Conservation (phyloP, 2,797 vertebrate species). For the Chaunax sp. region DNA sequence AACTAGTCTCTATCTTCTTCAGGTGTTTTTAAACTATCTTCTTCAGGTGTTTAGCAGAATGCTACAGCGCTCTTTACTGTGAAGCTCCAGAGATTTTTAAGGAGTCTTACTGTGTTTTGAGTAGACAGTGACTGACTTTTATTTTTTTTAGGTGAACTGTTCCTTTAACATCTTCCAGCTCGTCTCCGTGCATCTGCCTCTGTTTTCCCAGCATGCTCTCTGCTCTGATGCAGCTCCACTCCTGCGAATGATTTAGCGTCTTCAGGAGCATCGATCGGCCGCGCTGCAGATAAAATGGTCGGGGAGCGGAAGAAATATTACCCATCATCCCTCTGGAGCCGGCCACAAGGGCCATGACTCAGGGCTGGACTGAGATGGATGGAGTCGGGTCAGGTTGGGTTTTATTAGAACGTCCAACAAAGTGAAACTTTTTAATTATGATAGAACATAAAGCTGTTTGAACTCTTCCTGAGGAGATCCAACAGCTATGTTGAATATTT, state of each 20-base stretch:
- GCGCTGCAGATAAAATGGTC: constrained; percentile 80
- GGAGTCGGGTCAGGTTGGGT: constrained; percentile 17
- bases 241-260: constrained; percentile 76
- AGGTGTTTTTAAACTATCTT: too few species aligned
- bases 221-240: constrained; percentile 50
- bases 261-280: constrained; percentile 76
- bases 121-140: too few species aligned
- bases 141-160: too few species aligned
- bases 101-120: too few species aligned
- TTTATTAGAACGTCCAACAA: constrained; percentile 14
- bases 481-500: not conserved
- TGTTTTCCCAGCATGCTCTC: constrained; percentile 65
- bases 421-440: constrained; percentile 47
- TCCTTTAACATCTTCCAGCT: not conserved
- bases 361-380: constrained; percentile 53
- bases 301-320: constrained; percentile 79
- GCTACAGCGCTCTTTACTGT: too few species aligned
- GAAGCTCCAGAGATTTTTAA: too few species aligned
- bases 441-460: not conserved
- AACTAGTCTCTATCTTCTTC: too few species aligned
- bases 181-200: not conserved
- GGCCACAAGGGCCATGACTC: constrained; percentile 65
- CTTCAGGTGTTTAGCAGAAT: too few species aligned
- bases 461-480: not conserved
- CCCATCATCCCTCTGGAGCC: constrained; percentile 69